phyloP scores from a whole-genome alignment of 2,113 vertebrate genomes.

The Neogale vison region DNA sequence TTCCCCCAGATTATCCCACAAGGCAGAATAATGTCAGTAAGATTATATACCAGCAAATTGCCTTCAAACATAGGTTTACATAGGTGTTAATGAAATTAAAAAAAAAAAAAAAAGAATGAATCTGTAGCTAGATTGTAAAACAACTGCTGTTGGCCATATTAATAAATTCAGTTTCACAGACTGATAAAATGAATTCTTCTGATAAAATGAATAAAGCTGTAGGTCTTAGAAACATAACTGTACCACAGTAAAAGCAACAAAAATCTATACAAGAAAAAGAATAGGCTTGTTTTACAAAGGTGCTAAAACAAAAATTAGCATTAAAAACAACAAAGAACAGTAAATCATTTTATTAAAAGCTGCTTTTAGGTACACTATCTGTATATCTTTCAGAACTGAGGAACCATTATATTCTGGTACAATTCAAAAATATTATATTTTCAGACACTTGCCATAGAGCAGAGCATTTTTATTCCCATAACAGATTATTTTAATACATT shows the following conservation, averaged over 20 bases:
- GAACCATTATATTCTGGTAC: neutral
- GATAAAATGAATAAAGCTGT: neutral
- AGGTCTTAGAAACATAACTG: neutral
- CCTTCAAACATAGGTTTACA: neutral
- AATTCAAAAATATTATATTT: neutral
- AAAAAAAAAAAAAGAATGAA: conserved; percentile 48
- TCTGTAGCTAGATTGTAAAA: neutral
- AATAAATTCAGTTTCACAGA: neutral
- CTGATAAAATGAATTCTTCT: neutral
- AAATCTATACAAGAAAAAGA: conserved; percentile 1
- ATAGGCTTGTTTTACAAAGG: neutral
- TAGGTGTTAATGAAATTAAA: conserved; percentile 1
- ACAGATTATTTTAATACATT: neutral
- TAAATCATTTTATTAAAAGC: conserved; percentile 3
- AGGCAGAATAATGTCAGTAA: neutral
- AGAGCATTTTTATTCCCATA: neutral
- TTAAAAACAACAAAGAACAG: neutral
- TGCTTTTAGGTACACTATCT: neutral
- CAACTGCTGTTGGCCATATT: neutral
- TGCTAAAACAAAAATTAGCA: neutral
- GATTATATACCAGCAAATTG: neutral
- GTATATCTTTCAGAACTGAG: neutral
- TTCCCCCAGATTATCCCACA: neutral
- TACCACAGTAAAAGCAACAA: neutral
- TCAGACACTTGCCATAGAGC: neutral